Base-by-base conservation (phyloP, 2,113 vertebrate species). In the Trichechus manatus region DNA sequence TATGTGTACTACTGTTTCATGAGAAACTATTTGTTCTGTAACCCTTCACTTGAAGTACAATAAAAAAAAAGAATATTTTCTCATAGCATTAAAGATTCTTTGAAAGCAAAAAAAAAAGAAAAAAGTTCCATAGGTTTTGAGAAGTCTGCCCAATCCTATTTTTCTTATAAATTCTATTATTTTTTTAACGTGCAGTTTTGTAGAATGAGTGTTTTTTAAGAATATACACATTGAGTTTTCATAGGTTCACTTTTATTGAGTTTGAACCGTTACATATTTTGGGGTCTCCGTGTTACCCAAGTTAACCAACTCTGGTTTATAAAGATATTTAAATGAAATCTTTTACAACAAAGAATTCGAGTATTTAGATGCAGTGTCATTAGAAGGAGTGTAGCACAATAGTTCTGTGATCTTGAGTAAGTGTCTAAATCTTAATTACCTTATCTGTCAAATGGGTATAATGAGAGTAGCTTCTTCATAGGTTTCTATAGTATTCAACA, bases 391-490 rank as follows among this genome's bases (percentile, higher is more conserved):
- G 1, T 17, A 75, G 15, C 31, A 29, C 27, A 64, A 31, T 19
- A 78, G 2, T 50, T 91, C 17, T 39, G 11, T 44, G 42, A 59
- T n/a, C 39, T 77, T 82, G 39, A 89, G 56, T 9, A 96, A 79
- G 25, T 63, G 68, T 94, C 36, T 75, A 79, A 74, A 66, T 89
- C 68, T 91, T 93, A 61, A 91, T 89, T 42, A 93, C 31, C 3
- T 33, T 86, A 63, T 39, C 63, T 77, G 6, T 83, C 64, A 53
- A 42, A 50, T 13, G 79, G 50, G 1, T 87, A 11, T 72, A 81
- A 25, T 44, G 27, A 77, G 22, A 77, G 25, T 42, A 77, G 5
- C 23, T 44, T 44, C 17, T 3, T 77, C 22, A 77, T 13, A 74
- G 4, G 5, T 50, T 88, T 68, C 31, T 74, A 14, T 50, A 89